Evolutionary conservation across 2,797 vertebrate species (phyloP), one percentile per base, ranked within the genome.

Genomic region (Ficedula albicollis): DNA sequence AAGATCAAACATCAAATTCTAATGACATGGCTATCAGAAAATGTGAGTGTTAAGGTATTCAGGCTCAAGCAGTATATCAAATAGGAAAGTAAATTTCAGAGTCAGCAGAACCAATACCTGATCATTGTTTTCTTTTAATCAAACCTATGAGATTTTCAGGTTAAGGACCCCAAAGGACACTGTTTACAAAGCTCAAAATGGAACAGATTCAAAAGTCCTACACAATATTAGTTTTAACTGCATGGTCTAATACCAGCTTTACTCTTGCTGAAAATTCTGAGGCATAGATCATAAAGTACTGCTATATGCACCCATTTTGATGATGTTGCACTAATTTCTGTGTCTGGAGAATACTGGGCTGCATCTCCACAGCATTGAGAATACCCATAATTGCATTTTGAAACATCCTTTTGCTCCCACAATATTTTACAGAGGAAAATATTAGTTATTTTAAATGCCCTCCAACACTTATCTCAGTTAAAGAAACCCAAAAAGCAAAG

Each of bases 1-100:
- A 72, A 93, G 79, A 91, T 93, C 52, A 89, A 83, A 70, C 29
- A 85, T 67, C 60, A 86, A 44, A 86, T 81, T 86, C 44, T 76
- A 69, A 83, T 76, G 43, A 39, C 32, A n/a, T 27, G 14, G 32
- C 39, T 94, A 56, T 44, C 14, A 91, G 36, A 5, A 87, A 85
- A 89, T 62, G 14, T 41, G 67, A 66, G 76, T 75, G 11, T 66
- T 79, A 76, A 92, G 21, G 7, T 62, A 44, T 68, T 84, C 14
- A 73, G 55, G 9, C 15, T 87, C n/a, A 55, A 38, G 27, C 16
- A 77, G 39, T 26, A 70, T 30, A 63, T 86, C 26, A 70, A 69
- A 51, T 8, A 58, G 10, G n/a, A 54, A 87, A 78, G 15, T 18
- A 68, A 68, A 79, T 66, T 87, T 82, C 5, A 2, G 44, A 66